Evolutionary conservation across 2,113 vertebrate species (phyloP), one percentile per base, ranked within the genome.

Genomic region (Psittacula cyanocephala): DNA sequence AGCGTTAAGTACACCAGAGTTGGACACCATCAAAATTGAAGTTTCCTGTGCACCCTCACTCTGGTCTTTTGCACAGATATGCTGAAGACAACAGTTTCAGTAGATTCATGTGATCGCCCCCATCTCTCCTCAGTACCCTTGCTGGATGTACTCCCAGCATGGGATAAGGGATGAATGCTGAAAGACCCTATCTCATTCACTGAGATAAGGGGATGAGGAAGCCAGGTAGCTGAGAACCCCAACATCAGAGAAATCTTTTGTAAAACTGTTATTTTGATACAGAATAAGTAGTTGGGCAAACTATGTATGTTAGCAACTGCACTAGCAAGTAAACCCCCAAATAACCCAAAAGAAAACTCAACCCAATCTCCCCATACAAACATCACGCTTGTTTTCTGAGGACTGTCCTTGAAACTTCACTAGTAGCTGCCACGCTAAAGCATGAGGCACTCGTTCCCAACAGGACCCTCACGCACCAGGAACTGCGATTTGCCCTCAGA

Each of bases 361-460:
- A 10, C 7, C 10, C 37, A 49, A 3, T 4, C 31, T 67, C 6
- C 14, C 8, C 5, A 27, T 77, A 14, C 37, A 76, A 63, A 46
- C 17, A 50, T 28, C 57, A 60, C 3, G 16, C 10, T 65, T 83
- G 39, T 35, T 78, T 91, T 44, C 70, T 46, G 20, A 69, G 29
- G 11, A 6, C 20, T 63, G 16, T 17, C 43, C 74, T 70, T 49
- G 55, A 82, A 79, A 46, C n/a, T 25, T 31, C 19, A 13, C 10
- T 39, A 19, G 19, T 17, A 65, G 12, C 10, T 27, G 43, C 15
- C 39, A 47, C 0, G 0, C 52, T n/a, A 57, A 46, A 72, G 57
- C 31, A 68, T 0, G 3, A 39, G 27, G 6, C 43, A 18, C 4
- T 39, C n/a, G 6, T 29, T 71, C 35, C 46, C 59, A 31, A 4